Evolutionary conservation across 2,888 invertebrate genomes (phyloP), one percentile per base, ranked within the genome.

Genomic region (Andrena haemorrhoa): DNA sequence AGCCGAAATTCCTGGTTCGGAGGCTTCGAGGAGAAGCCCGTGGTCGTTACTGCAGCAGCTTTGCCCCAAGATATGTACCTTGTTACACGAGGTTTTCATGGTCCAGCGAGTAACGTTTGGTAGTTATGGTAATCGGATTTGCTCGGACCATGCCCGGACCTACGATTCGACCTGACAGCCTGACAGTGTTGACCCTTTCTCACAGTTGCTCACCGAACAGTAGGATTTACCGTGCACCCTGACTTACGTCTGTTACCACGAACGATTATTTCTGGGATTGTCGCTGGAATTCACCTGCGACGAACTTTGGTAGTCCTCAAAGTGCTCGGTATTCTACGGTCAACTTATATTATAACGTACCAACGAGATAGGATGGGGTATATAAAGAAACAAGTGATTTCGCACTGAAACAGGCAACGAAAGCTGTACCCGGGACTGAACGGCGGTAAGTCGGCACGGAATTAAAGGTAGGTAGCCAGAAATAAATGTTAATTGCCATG

Each of bases 101-200:
- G 78, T 68, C n/a, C 35, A 53, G 51, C 56, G 60, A 74, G 61
- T 83, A 69, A 72, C 63, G 75, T 47, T 75, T 10, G 70, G 68
- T 80, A 80, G 79, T 87, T 83, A 79, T 69, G 79, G 61, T 87
- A 87, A 86, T 87, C 87, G 79, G 83, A 76, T 84, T 87, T 79
- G 64, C 63, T 75, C 61, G 69, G 66, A 23, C 73, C 65, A 68
- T 73, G 61, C 23, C 66, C 56, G 58, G 61, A 10, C 49, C 33
- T 65, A 41, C 63, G 76, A 82, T 69, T 74, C 47, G n/a, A 53
- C 61, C 35, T 63, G 69, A 64, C 75, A 69, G 75, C 75, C 75
- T 41, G 41, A 41, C 41, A 41, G 33, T 58, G 66, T 63, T 41
- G 75, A 41, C 60, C 72, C 73, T 73, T 84, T 84, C 71, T 71